Percentiles rank a stretch among this genome's conserved stretches.
These are phyloP conservation scores for Anhinga rufa DNA, from an alignment of 2,113 vertebrate genomes.

Conservation along the genomic window DNA sequence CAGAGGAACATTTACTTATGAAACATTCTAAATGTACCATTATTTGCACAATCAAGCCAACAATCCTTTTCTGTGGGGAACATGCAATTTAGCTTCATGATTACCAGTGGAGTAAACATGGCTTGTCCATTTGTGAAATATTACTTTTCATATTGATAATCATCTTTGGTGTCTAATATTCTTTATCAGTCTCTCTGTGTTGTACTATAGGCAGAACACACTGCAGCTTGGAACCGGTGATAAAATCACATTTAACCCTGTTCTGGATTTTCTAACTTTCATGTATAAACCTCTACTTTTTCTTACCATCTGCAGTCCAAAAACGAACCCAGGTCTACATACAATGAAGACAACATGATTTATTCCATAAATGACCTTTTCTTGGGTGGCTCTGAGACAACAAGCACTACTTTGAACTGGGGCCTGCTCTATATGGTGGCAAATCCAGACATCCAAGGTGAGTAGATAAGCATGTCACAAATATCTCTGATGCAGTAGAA, in stretches of 20 bases:
- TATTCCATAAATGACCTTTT: slow-evolving; percentile 70
- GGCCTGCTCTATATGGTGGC: slow-evolving; percentile 69
- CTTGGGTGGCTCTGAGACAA: slow-evolving; percentile 75
- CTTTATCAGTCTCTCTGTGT: neutral
- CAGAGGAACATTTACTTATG: neutral
- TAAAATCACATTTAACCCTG: neutral
- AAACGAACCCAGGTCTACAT: slow-evolving; percentile 43
- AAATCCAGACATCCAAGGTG: slow-evolving; percentile 65
- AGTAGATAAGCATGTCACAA: neutral
- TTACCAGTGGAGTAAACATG: neutral
- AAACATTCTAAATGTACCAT: neutral
- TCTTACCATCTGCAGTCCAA: slow-evolving; percentile 35
- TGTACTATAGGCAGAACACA: neutral
- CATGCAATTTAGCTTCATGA: neutral
- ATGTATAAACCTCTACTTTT: neutral
- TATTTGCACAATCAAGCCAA: neutral
- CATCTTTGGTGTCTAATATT: neutral
- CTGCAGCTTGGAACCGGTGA: neutral
- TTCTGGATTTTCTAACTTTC: neutral
- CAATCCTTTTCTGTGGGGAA: neutral
- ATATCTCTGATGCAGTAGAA: neutral
- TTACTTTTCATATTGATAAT: neutral
- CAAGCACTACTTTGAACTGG: slow-evolving; percentile 71
- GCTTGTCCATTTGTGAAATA: neutral
- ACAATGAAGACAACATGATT: slow-evolving; percentile 71